A percentile compares a stretch with the other conserved stretches of the same genome.
These are phyloP conservation scores for Sycobia sp. DNA, from an alignment of 1,140 invertebrate species.

Conservation along the genomic window DNA sequence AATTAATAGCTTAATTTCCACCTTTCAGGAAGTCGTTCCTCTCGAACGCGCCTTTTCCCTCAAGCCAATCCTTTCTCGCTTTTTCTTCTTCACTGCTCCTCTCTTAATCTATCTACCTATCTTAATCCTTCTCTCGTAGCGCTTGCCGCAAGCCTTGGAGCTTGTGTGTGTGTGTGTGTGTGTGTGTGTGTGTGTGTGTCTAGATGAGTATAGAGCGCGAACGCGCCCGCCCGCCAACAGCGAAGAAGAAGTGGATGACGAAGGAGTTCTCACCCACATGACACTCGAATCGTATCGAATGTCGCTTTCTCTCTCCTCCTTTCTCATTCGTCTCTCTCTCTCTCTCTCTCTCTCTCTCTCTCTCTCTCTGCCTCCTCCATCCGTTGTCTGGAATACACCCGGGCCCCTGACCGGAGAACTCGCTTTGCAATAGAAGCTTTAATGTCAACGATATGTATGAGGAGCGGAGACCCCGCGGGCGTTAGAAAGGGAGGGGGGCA, in stretches of 20 bases:
- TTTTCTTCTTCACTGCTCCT: neutral
- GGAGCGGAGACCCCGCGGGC: no score
- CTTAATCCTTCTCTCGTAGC: no score
- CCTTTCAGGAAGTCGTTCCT: constrained; percentile 49
- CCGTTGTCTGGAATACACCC: constrained; percentile 2
- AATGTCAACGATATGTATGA: constrained; percentile 20
- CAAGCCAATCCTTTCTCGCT: neutral
- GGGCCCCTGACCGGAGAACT: neutral
- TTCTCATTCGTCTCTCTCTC: neutral
- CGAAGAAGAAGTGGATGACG: constrained; percentile 37
- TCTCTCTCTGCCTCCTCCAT: neutral
- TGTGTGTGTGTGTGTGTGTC: no score
- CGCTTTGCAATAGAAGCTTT: constrained; percentile 18
- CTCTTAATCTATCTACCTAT: no score
- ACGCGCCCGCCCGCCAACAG: constrained; percentile 36
- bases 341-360: neutral
- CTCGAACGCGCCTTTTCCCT: no score
- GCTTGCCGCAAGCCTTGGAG: no score
- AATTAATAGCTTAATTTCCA: constrained; percentile 59
- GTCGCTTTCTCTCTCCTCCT: neutral
- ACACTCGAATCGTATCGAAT: constrained; percentile 24
- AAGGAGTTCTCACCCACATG: constrained; percentile 40
- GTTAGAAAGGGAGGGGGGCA: no score
- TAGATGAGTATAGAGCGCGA: neutral
- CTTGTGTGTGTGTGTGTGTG: no score